A percentile compares a stretch with the other conserved stretches of the same genome.
phyloP scores from a whole-genome alignment of 2,888 invertebrate genomes.

The Rutpela maculata region DNA sequence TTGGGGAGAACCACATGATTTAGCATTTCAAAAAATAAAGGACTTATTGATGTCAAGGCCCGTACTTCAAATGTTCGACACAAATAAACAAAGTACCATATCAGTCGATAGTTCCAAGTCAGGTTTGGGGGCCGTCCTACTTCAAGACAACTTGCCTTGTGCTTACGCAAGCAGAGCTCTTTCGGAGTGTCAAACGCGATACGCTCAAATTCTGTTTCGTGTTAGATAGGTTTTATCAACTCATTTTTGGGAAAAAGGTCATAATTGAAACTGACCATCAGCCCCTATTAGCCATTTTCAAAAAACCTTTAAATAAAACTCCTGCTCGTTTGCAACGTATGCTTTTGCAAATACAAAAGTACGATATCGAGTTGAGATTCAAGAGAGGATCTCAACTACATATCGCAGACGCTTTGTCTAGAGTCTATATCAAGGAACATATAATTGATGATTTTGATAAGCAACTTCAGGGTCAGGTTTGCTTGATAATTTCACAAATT shows the following conservation, averaged over 20 bases:
- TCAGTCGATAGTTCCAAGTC: slow-evolving; percentile 45
- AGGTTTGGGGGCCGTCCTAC: slow-evolving; percentile 58
- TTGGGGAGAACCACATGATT: too few relatives aligned
- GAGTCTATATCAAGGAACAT: slow-evolving; percentile 40
- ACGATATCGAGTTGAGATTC: slow-evolving; percentile 43
- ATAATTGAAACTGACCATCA: slow-evolving; percentile 52
- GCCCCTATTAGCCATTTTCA: slow-evolving; percentile 46
- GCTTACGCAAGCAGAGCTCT: neutral
- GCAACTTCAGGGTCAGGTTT: slow-evolving; percentile 37
- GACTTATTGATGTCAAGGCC: neutral
- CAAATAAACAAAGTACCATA: slow-evolving; percentile 47
- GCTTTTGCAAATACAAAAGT: too few relatives aligned
- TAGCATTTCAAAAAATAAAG: too few relatives aligned
- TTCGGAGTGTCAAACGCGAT: neutral
- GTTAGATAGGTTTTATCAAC: neutral
- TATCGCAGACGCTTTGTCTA: slow-evolving; percentile 49
- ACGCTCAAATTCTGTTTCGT: neutral
- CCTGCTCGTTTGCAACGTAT: slow-evolving; percentile 47
- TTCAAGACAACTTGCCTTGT: neutral
- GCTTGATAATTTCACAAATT: slow-evolving; percentile 42
- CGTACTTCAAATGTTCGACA: neutral
- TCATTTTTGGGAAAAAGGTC: neutral
- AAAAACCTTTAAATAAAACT: slow-evolving; percentile 42
- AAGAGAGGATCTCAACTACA: slow-evolving; percentile 41
- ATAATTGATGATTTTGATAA: slow-evolving; percentile 33